Base-by-base conservation (phyloP, 2,888 invertebrate genomes). In the Amaurobius ferox region DNA sequence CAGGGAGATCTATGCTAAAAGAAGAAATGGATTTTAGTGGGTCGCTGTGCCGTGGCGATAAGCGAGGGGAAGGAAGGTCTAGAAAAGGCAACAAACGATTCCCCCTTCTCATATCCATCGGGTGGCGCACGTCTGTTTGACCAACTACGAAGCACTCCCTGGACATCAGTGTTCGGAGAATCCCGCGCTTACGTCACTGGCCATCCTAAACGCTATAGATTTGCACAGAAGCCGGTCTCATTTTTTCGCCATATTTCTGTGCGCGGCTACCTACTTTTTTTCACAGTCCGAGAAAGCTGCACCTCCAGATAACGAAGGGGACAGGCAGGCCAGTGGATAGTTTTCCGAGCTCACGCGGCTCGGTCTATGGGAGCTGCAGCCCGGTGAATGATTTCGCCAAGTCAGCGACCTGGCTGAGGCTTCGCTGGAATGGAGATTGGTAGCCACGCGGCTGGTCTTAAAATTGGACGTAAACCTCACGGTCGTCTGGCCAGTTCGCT, bases 101-200 rank as follows among this genome's bases (percentile, higher is more conserved):
- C 32, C 32, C 29, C 35, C 70, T n/a, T 61, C 55, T 62, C 79
- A 48, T 68, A 78, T 68, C 78, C 68, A 40, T 44, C 40, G 32
- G 73, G 23, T 35, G 29, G 83, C 64, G 72, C 76, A 48, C 86
- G 79, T 79, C 79, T 86, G 86, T 86, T 86, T 86, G 86, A 86
- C 86, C 86, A 86, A 86, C 86, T 86, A 79, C 79, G 68, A 86
- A 86, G 86, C 76, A 76, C 70, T 86, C 86, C 86, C 86, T 66
- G 74, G 86, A 72, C 86, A 73, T 74, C 73, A 71, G 73, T 86
- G 62, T 78, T 62, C 64, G 78, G 72, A 72, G 83, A 74, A 64
- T 85, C 78, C 67, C 48, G 72, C 44, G 78, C 86, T 68, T 73
- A 35, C 40, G 77, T 71, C 86, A 66, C 70, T 77, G 76, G 76